These are phyloP conservation scores for Coenonympha arcania DNA, from an alignment of 2,888 invertebrate species.

Conservation along the genomic window DNA sequence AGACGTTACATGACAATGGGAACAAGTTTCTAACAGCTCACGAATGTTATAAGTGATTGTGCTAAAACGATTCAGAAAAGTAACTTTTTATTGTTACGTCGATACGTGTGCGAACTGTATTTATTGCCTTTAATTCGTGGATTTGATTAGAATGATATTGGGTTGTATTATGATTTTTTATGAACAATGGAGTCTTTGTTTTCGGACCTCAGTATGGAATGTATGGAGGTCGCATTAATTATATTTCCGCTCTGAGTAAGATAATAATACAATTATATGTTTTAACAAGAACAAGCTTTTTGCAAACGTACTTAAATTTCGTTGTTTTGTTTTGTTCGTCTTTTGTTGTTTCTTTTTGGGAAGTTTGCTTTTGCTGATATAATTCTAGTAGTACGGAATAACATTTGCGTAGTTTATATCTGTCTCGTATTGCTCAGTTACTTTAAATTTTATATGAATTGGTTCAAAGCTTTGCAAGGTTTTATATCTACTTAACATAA, in stretches of 20 bases:
- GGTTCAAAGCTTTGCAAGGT: no score
- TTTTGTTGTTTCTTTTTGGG: no score
- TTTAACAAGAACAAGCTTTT: no score
- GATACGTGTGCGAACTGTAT: slow-evolving; percentile 44
- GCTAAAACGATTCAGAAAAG: slow-evolving; percentile 44
- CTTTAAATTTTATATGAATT: no score
- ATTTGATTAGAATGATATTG: slow-evolving; percentile 39
- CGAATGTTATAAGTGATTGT: slow-evolving; percentile 58
- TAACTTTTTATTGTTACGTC: slow-evolving; percentile 37
- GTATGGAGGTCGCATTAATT: slow-evolving; percentile 9
- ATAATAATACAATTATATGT: no score
- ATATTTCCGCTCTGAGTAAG: neutral
- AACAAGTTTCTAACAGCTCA: slow-evolving; percentile 54
- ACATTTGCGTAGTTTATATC: no score
- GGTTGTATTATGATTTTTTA: slow-evolving; percentile 25
- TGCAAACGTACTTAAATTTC: no score
- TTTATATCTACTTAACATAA: no score
- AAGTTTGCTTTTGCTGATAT: no score
- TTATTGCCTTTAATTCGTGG: slow-evolving; percentile 56
- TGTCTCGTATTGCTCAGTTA: no score
- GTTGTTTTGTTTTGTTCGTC: no score
- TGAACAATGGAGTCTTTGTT: slow-evolving; percentile 26
- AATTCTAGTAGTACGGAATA: no score
- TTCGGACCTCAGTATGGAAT: slow-evolving; percentile 4
- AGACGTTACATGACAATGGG: neutral